Base-by-base conservation (phyloP, 2,888 invertebrate genomes). In the Cinara cedri region DNA sequence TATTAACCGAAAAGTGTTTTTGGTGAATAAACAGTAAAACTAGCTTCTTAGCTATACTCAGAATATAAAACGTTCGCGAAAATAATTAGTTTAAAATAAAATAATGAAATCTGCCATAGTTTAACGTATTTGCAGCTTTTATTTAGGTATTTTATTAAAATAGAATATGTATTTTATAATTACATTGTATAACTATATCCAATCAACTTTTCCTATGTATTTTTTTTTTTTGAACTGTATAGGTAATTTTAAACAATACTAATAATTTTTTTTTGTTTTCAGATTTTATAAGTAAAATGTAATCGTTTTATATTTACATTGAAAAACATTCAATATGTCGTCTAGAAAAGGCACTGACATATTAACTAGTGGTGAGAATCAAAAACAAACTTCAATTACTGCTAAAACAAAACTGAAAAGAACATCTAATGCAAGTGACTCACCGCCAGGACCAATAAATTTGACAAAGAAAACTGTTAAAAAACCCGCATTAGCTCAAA, bases 341-440 rank as follows among this genome's bases (percentile, higher is more conserved):
- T 51, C 78, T 24, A 78, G 78, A 70, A 75, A 81, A 80, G 26
- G 34, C 34, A 13, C 55, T 14, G 76, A 81, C 19, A n/a, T 42
- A 44, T 49, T 24, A 42, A 44, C 65, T 2, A 4, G 42, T 16
- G 24, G 72, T 1, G 71, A 71, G 19, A 63, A 44, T 62, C 71
- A 76, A 75, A 71, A 81, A 63, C 13, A 42, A n/a, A 62, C 42
- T 49, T 46, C 46, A 26, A 19, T 16, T 34, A 13, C 26, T 26
- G 55, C 63, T 24, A 82, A 81, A 74, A 24, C 57, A 42, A 81
- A 81, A 62, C 72, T 63, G 34, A 81, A 81, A 21, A 34, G 6
- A 11, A 10, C 24, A 55, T 81, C 81, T 60, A 82, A 80, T 34
- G 71, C 72, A 14, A 65, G 68, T 34, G 72, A 65, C n/a, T 49